A percentile compares a stretch with the other conserved stretches of the same genome.
Evolutionary conservation across 2,113 vertebrate genomes (phyloP).

Genomic region (Alouatta palliata): DNA sequence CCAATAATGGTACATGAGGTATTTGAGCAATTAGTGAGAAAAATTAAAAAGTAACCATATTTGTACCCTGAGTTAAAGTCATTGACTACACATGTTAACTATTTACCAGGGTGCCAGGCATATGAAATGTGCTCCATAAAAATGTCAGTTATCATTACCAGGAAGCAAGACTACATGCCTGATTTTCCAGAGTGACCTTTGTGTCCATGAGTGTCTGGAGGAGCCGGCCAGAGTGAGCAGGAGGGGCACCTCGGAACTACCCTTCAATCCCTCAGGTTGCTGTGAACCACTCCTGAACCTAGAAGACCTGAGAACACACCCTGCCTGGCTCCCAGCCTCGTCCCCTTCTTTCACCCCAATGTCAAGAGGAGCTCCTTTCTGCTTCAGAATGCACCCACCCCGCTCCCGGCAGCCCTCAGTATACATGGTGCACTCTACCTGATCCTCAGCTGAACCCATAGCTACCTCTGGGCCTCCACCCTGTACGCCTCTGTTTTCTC

Average conservation of each 20-base stretch:
- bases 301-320: background rate
- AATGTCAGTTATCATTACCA: background rate
- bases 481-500: background rate
- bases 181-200: background rate
- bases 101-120: background rate
- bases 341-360: background rate
- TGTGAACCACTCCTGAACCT: background rate
- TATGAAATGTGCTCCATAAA: background rate
- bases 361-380: background rate
- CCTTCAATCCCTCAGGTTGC: too few relatives aligned
- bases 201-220: background rate
- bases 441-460: too few relatives aligned
- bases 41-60: background rate
- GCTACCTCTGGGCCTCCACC: background rate
- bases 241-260: background rate
- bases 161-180: background rate
- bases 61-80: background rate
- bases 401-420: background rate
- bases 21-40: background rate
- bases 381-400: accelerated
- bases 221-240: background rate
- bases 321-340: background rate
- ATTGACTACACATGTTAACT: background rate
- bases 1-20: background rate
- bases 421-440: background rate